Evolutionary conservation across 2,797 vertebrate species (phyloP), one percentile per base, ranked within the genome.

Genomic region (Phoebastria nigripes): DNA sequence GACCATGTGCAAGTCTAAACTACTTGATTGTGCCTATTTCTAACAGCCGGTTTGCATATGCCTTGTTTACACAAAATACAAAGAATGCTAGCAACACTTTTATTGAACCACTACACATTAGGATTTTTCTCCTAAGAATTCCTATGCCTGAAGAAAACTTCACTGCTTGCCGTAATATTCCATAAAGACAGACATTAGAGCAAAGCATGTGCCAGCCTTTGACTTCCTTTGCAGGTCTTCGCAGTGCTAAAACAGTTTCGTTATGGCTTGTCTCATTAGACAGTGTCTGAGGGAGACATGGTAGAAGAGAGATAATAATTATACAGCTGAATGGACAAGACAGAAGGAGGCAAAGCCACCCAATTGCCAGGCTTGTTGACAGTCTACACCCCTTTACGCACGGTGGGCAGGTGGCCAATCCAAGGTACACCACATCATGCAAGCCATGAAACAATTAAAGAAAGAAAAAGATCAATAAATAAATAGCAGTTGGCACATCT

Each of bases 311-410:
- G 22, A 4, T 0, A 24, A 51, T 24, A 51, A 66, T 67, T 69
- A 69, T 5, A 59, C 44, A 92, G 67, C 49, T 63, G 54, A 94
- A 93, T 17, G 86, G 81, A 67, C 37, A 67, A 51, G 61, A 66
- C n/a, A 94, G 73, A 95, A 94, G 66, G 59, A 91, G 51, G 90
- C 65, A 95, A 74, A 95, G 79, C 52, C 89, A 92, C 87, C 96
- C 94, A 96, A 93, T 31, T 96, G 89, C 65, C 78, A 83, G 72
- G 44, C 49, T 62, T 87, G 92, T 35, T 76, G 92, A 95, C 87
- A 95, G 87, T 66, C 86, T 95, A 78, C 86, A 95, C 80, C 94
- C 89, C 96, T 95, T 51, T 49, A 90, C 24, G 0, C 83, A 61
- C 0, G 1, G 44, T 52, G 81, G 91, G 92, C 93, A 79, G 81